These are phyloP conservation scores for Cotesia glomerata DNA, from an alignment of 1,140 invertebrate genomes.

Conservation along the genomic window DNA sequence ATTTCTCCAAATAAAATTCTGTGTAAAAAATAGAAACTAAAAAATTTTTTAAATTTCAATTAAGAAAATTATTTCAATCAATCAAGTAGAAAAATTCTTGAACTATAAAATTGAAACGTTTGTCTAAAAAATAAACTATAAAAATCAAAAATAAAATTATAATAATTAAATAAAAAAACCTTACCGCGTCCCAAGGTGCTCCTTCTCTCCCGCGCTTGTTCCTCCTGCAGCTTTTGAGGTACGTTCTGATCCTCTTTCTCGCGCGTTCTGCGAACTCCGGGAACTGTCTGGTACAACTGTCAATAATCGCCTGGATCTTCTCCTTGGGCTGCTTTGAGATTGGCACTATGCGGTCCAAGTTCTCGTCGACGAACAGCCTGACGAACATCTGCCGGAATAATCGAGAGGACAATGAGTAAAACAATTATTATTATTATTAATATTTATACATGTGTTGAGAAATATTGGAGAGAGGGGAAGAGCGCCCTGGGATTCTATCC, in stretches of 20 bases:
- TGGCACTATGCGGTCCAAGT: constrained; percentile 93
- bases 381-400: constrained; percentile 89
- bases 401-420: constrained; percentile 17
- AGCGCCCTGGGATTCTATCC: not conserved
- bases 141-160: constrained; percentile 13
- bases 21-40: too few relatives aligned
- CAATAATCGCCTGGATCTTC: constrained; percentile 97
- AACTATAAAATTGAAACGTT: not conserved
- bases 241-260: constrained; percentile 92
- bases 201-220: constrained; percentile 90
- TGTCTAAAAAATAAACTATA: too few relatives aligned
- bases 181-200: constrained; percentile 73
- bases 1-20: too few relatives aligned
- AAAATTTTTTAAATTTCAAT: too few relatives aligned
- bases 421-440: not conserved
- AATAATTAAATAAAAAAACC: constrained; percentile 40
- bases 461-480: not conserved
- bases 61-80: too few relatives aligned
- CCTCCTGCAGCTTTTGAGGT: constrained; percentile 92
- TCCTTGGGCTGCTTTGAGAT: constrained; percentile 98
- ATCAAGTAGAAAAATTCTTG: not conserved
- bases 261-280: constrained; percentile 95
- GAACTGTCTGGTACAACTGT: constrained; percentile 95
- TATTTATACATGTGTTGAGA: constrained; percentile 3
- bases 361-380: constrained; percentile 95